Evolutionary conservation across 2,888 invertebrate genomes (phyloP).

Genomic region (Spodoptera exigua): DNA sequence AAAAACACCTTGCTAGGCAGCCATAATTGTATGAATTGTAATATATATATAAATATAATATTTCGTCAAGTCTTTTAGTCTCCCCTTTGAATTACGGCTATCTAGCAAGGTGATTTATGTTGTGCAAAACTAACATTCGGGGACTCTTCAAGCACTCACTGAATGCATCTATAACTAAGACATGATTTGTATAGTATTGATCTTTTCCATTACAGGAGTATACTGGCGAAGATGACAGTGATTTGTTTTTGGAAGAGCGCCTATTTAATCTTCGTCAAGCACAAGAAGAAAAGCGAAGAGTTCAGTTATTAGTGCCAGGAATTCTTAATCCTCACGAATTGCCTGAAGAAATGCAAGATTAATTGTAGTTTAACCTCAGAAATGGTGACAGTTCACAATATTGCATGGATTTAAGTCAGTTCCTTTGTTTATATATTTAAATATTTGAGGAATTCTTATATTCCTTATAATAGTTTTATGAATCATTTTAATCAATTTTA

Average conservation of each 20-base stretch:
- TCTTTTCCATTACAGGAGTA: slow-evolving; percentile 93
- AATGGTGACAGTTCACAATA: slow-evolving; percentile 73
- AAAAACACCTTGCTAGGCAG: too few relatives aligned
- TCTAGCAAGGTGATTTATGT: too few relatives aligned
- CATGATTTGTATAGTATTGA: neutral
- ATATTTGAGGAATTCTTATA: slow-evolving; percentile 49
- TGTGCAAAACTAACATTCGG: too few relatives aligned
- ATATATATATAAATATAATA: too few relatives aligned
- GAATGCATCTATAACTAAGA: too few relatives aligned
- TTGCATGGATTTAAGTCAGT: slow-evolving; percentile 48
- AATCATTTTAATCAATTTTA: slow-evolving; percentile 39
- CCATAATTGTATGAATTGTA: too few relatives aligned
- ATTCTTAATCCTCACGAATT: slow-evolving; percentile 98
- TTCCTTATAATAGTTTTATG: slow-evolving; percentile 40
- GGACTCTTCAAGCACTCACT: too few relatives aligned
- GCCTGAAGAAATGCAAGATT: slow-evolving; percentile 98
- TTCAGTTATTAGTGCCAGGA: slow-evolving; percentile 98
- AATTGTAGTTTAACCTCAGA: slow-evolving; percentile 67
- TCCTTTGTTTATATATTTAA: slow-evolving; percentile 50
- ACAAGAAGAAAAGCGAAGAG: slow-evolving; percentile 97
- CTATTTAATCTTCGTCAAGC: slow-evolving; percentile 96
- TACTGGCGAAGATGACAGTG: slow-evolving; percentile 99
- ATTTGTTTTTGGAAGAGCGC: slow-evolving; percentile 98
- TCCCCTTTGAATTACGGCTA: too few relatives aligned
- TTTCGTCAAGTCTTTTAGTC: too few relatives aligned